Conservation (phyloP, 2,113 vertebrate species). For the Myrmophylax atrothorax region DNA sequence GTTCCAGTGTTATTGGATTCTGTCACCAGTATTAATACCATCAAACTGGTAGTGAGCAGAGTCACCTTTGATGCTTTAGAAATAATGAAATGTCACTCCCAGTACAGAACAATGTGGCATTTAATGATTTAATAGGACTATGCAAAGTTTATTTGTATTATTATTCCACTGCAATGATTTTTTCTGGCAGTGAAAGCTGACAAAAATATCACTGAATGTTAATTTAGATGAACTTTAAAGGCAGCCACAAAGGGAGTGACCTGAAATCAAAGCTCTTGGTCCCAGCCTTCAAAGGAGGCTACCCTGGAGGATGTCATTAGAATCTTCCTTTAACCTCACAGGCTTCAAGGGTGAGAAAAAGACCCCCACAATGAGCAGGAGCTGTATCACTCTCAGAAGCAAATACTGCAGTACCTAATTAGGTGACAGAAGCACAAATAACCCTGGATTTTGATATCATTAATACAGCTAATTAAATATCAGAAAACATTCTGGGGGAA, state of each 20-base stretch:
- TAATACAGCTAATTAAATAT: not conserved
- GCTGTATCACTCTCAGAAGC: not conserved
- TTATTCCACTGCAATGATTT: conserved; percentile 58
- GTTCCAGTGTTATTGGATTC: not conserved
- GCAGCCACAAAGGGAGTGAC: conserved; percentile 49
- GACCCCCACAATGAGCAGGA: not conserved
- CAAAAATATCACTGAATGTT: conserved; percentile 71
- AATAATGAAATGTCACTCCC: conserved; percentile 76
- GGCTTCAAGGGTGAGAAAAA: not conserved
- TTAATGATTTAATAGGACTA: conserved; percentile 75
- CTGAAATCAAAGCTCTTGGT: conserved; percentile 65
- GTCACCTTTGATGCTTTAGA: conserved; percentile 39
- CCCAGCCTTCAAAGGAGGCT: conserved; percentile 47
- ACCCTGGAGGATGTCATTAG: conserved; percentile 35
- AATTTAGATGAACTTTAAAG: conserved; percentile 77
- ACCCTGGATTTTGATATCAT: not conserved
- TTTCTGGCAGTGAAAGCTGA: conserved; percentile 64
- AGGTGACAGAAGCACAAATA: not conserved
- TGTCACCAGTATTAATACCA: conserved; percentile 45
- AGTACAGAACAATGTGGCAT: conserved; percentile 72
- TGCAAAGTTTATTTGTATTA: conserved; percentile 69
- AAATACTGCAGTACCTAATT: not conserved
- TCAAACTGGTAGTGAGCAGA: conserved; percentile 37
- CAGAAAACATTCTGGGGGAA: not conserved
- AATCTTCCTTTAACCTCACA: not conserved